These are phyloP conservation scores for Zaprionus kolodkinae DNA, from an alignment of 1,140 invertebrate species.

Conservation along the genomic window DNA sequence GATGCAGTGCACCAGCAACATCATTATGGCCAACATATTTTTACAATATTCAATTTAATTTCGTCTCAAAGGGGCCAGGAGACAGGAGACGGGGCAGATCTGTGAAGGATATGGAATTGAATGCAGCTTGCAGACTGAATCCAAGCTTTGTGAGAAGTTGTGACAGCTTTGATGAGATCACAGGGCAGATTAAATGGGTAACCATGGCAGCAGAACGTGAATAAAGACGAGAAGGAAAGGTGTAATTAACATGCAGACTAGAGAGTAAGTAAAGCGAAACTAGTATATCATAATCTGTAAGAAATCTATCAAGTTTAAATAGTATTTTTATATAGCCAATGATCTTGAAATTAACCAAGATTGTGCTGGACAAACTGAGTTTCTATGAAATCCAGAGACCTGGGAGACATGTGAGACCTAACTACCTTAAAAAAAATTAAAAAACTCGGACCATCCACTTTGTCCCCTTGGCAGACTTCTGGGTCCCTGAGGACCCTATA, in stretches of 20 bases:
- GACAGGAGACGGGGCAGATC: not conserved
- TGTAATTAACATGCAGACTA: not conserved
- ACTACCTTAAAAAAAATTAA: too few relatives aligned
- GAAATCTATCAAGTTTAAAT: not conserved
- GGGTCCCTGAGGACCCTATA: too few relatives aligned
- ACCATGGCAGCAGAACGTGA: not conserved
- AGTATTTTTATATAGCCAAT: not conserved
- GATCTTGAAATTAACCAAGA: not conserved
- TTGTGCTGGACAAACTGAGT: too few relatives aligned
- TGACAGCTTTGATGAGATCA: not conserved
- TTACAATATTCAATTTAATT: slow-evolving; percentile 80
- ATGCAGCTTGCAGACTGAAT: slow-evolving; percentile 47
- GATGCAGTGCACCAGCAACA: slow-evolving; percentile 31
- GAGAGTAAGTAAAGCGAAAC: too few relatives aligned
- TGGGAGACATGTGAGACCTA: too few relatives aligned
- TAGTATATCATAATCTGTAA: not conserved
- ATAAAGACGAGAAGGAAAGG: not conserved
- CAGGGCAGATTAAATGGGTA: not conserved
- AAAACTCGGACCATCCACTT: too few relatives aligned
- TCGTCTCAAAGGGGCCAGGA: slow-evolving; percentile 45
- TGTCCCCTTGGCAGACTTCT: too few relatives aligned
- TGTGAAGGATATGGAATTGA: slow-evolving; percentile 45
- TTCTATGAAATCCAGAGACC: too few relatives aligned
- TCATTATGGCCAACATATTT: slow-evolving; percentile 80
- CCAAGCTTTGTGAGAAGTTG: not conserved